Evolutionary conservation across 2,888 invertebrate genomes (phyloP).

Genomic region (Napeogenes inachia): DNA sequence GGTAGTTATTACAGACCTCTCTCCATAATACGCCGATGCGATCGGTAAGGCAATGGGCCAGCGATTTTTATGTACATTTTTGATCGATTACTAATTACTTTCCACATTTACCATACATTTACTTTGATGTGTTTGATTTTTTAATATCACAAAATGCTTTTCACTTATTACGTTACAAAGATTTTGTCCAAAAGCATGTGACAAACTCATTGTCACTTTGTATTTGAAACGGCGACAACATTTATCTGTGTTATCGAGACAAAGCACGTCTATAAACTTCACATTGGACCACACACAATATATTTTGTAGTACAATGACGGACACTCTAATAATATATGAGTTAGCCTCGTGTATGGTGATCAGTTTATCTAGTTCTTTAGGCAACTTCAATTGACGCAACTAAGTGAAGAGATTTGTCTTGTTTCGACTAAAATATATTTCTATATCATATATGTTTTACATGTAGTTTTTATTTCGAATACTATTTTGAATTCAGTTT

Average conservation of each 20-base stretch:
- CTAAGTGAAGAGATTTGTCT: constrained; percentile 13
- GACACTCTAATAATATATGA: constrained; percentile 69
- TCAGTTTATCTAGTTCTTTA: constrained; percentile 59
- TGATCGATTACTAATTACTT: constrained; percentile 64
- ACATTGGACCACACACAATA: constrained; percentile 77
- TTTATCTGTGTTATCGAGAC: constrained; percentile 76
- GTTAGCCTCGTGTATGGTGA: constrained; percentile 56
- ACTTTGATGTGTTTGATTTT: constrained; percentile 12
- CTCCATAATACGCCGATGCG: constrained; percentile 72
- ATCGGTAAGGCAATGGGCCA: constrained; percentile 75
- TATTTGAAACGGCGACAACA: constrained; percentile 69
- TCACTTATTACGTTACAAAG: constrained; percentile 45
- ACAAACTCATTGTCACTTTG: constrained; percentile 67
- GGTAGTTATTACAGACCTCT: constrained; percentile 73
- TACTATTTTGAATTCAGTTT: too few species aligned
- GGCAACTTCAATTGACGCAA: constrained; percentile 57
- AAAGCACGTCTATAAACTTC: constrained; percentile 72
- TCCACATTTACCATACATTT: constrained; percentile 23
- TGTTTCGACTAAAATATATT: too few species aligned
- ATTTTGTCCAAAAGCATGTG: constrained; percentile 68
- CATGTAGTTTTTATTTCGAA: too few species aligned
- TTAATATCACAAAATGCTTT: constrained; percentile 30
- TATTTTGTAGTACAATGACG: constrained; percentile 62
- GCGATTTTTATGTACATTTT: constrained; percentile 70
- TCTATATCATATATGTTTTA: too few species aligned